Conservation (phyloP, 2,113 vertebrate species). For the Tachycineta bicolor region DNA sequence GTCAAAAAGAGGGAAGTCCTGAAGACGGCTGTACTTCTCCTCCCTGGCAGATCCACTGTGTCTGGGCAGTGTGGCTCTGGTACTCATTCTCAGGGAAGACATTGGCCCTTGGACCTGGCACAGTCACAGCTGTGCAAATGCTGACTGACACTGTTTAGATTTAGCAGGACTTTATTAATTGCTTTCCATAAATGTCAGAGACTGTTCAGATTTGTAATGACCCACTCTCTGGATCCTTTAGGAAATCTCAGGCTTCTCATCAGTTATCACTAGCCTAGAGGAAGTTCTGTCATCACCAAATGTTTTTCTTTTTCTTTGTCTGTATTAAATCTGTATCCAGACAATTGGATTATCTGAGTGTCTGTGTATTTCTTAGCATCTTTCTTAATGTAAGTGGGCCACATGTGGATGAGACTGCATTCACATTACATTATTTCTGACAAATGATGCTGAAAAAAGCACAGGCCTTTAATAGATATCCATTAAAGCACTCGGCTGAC, state of each 20-base stretch:
- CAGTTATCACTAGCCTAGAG: not conserved
- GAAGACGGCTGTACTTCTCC: not conserved
- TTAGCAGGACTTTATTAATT: not conserved
- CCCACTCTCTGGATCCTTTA: not conserved
- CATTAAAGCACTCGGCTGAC: not conserved
- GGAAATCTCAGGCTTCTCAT: constrained; percentile 3
- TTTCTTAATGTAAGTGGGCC: not conserved
- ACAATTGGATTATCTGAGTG: not conserved
- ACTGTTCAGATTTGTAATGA: not conserved
- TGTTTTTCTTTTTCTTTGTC: not conserved
- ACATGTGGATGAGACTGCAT: not conserved
- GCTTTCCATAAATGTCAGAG: not conserved
- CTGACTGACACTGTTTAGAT: not conserved
- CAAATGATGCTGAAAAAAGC: constrained; percentile 7
- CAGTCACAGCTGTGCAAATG: not conserved
- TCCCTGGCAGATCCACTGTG: not conserved
- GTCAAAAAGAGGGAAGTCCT: not conserved
- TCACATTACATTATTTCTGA: constrained; percentile 27
- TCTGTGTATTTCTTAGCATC: not conserved
- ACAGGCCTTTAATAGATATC: not conserved
- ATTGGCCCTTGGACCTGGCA: not conserved
- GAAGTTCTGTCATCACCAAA: not conserved
- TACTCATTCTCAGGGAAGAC: not conserved
- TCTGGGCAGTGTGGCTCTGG: not conserved
- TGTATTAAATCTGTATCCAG: not conserved